Evolutionary conservation across 1,140 invertebrate species (phyloP).

Genomic region (Drosophila truncata): DNA sequence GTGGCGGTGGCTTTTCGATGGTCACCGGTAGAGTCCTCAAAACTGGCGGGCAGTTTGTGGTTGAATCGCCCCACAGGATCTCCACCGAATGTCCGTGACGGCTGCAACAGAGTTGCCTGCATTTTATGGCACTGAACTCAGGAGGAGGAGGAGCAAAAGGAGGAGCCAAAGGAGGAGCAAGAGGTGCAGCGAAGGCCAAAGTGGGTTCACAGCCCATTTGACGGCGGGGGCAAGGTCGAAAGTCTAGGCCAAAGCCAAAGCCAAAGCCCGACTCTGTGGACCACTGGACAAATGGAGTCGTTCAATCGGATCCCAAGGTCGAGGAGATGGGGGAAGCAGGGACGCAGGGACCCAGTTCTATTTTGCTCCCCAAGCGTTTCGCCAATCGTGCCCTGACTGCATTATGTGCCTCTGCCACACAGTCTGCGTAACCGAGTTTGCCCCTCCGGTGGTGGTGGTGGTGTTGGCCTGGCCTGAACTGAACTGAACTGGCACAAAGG

Average conservation of each 20-base stretch:
- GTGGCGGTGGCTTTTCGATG: conserved; percentile 38
- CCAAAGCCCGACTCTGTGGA: background rate
- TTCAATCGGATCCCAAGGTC: conserved; percentile 34
- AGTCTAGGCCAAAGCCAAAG: conserved; percentile 21
- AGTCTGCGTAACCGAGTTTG: conserved; percentile 7
- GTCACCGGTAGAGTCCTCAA: conserved; percentile 9
- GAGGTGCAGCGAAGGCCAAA: conserved; percentile 1
- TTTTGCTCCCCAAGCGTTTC: conserved; percentile 20
- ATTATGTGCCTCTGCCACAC: conserved; percentile 36
- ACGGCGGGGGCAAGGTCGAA: conserved; percentile 28
- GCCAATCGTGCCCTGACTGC: conserved; percentile 48
- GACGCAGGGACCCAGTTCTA: background rate
- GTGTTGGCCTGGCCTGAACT: too few relatives aligned
- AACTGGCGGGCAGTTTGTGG: background rate
- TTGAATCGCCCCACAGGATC: conserved; percentile 18
- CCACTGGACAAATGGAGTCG: conserved; percentile 21
- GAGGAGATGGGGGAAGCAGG: background rate
- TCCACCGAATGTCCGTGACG: conserved; percentile 20
- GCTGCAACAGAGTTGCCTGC: conserved; percentile 41
- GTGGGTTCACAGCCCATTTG: conserved; percentile 49
- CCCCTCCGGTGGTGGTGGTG: background rate
- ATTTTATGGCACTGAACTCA: conserved; percentile 29
- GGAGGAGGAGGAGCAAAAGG: background rate
- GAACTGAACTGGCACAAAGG: conserved; percentile 28
- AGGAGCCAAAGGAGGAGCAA: background rate